Conservation (phyloP, 1,140 invertebrate species). For the Elymnias hypermnestra region DNA sequence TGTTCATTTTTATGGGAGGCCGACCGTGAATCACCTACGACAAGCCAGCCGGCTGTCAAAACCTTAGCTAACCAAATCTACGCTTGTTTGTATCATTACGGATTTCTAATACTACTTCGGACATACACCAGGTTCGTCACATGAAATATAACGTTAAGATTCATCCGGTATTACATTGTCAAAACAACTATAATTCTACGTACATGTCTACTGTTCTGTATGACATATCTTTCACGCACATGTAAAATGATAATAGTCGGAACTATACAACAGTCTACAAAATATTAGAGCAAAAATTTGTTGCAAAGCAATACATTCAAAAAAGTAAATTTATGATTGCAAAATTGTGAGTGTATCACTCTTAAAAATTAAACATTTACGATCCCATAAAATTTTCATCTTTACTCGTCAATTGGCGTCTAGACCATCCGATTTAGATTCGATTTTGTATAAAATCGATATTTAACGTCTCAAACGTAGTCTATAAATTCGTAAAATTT, state of each 20-base stretch:
- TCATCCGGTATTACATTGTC: conserved; percentile 48
- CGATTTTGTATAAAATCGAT: too few relatives aligned
- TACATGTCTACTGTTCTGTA: conserved; percentile 37
- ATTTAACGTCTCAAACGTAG: too few relatives aligned
- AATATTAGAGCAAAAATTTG: conserved; percentile 22
- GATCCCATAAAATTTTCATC: too few relatives aligned
- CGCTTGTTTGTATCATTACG: conserved; percentile 60
- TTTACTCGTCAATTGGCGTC: too few relatives aligned
- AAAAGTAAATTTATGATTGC: conserved; percentile 21
- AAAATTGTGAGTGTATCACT: conserved; percentile 15
- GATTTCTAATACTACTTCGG: too few relatives aligned
- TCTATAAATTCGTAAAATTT: too few relatives aligned
- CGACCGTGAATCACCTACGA: conserved; percentile 45
- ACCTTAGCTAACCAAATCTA: conserved; percentile 45
- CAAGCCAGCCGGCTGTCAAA: conserved; percentile 67
- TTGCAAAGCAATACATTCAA: conserved; percentile 36
- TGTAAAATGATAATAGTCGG: conserved; percentile 57
- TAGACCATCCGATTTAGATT: too few relatives aligned
- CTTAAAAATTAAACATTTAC: conserved; percentile 22
- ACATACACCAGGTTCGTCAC: conserved; percentile 24
- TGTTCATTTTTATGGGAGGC: conserved; percentile 65
- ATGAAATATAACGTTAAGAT: conserved; percentile 23
- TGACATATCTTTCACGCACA: conserved; percentile 67
- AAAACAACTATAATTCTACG: conserved; percentile 42
- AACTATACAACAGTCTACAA: conserved; percentile 31